phyloP scores from a whole-genome alignment of 2,113 vertebrate species.

The Actenoides lindsayi region DNA sequence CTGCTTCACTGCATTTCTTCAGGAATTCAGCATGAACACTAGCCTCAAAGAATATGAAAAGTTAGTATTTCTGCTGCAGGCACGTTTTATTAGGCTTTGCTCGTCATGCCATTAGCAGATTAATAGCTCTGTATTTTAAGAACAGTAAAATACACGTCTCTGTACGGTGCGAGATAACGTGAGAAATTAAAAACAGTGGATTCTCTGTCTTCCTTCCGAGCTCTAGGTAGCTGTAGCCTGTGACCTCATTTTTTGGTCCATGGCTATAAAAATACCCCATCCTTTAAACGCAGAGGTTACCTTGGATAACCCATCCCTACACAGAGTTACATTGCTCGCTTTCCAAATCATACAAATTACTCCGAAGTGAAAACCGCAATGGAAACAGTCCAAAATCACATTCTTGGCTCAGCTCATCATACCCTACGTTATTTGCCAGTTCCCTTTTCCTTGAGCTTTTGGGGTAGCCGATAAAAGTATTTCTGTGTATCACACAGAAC shows the following conservation, averaged over 20 bases:
- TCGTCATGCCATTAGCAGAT: not conserved
- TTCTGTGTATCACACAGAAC: slow-evolving; percentile 54
- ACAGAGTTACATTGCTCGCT: slow-evolving; percentile 72
- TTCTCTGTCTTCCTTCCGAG: slow-evolving; percentile 9
- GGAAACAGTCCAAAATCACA: slow-evolving; percentile 75
- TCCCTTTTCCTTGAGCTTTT: slow-evolving; percentile 66
- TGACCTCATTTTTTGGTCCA: slow-evolving; percentile 43
- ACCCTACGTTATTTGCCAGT: slow-evolving; percentile 58
- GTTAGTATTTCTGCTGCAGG: slow-evolving; percentile 33
- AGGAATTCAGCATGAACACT: not conserved
- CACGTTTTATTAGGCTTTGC: slow-evolving; percentile 42
- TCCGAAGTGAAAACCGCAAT: slow-evolving; percentile 76
- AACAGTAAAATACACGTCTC: slow-evolving; percentile 22
- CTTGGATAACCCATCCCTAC: slow-evolving; percentile 78
- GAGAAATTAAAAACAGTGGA: slow-evolving; percentile 23
- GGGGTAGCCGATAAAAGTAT: slow-evolving; percentile 63
- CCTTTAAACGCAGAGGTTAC: slow-evolving; percentile 69
- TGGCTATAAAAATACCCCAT: slow-evolving; percentile 61
- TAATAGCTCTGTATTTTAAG: slow-evolving; percentile 57
- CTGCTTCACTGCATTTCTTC: slow-evolving; percentile 37
- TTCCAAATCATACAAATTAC: slow-evolving; percentile 82
- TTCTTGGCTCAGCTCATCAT: slow-evolving; percentile 74
- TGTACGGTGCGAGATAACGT: slow-evolving; percentile 10
- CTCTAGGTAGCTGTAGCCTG: slow-evolving; percentile 31
- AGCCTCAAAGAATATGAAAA: slow-evolving; percentile 35